Conservation (phyloP, 1,140 invertebrate species). For the Philopotamus ludificatus region DNA sequence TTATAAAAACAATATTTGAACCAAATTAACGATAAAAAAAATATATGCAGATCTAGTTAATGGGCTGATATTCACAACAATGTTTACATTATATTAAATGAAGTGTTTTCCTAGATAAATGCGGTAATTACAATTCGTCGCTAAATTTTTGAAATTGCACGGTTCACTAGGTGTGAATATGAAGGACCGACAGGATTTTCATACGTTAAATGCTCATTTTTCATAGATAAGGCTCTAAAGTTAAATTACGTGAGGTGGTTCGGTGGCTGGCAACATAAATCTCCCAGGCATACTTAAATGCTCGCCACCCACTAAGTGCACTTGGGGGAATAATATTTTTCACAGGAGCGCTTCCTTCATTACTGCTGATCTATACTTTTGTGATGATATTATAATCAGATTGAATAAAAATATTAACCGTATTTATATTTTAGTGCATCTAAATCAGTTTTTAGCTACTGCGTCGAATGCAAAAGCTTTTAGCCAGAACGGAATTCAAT, state of each 20-base stretch:
- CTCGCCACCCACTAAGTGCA: background rate
- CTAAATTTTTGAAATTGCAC: too few species aligned
- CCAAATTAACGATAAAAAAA: too few species aligned
- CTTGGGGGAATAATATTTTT: conserved; percentile 10
- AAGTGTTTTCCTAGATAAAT: too few species aligned
- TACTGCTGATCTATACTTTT: too few species aligned
- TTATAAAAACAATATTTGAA: too few species aligned
- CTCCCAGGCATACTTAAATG: conserved; percentile 21
- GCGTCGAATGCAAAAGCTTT: conserved; percentile 1
- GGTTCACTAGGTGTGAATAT: conserved; percentile 27
- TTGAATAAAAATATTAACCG: background rate
- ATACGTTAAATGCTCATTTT: conserved; percentile 38
- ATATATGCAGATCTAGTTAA: too few species aligned
- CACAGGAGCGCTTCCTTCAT: background rate
- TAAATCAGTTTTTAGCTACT: too few species aligned
- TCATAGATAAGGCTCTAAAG: conserved; percentile 39
- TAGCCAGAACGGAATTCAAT: conserved; percentile 21
- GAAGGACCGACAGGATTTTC: conserved; percentile 25
- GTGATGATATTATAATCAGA: too few species aligned
- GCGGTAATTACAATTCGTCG: too few species aligned
- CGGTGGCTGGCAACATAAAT: conserved; percentile 33
- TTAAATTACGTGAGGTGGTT: conserved; percentile 37
- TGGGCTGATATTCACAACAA: too few species aligned
- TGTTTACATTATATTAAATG: too few species aligned
- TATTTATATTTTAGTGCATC: background rate